A percentile compares a stretch with the other conserved stretches of the same genome.
Conservation (phyloP, 2,113 vertebrate species). For the Coreoperca whiteheadi region DNA sequence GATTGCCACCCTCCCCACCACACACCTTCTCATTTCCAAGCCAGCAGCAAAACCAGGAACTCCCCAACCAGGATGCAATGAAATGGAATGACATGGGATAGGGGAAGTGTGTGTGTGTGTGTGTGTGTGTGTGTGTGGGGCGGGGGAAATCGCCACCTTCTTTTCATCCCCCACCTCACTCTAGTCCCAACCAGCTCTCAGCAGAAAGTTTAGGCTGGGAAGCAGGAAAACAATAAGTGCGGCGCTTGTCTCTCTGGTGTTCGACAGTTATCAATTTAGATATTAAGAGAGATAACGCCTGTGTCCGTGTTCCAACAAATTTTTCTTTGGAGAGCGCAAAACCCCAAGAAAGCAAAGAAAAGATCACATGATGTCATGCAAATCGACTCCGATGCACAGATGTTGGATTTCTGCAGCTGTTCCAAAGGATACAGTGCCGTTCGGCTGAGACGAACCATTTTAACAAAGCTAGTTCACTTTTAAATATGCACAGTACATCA, state of each 20-base stretch:
- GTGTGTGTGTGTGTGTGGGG: not conserved
- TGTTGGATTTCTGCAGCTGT: conserved; percentile 55
- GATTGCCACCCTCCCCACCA: conserved; percentile 14
- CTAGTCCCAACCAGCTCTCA: not conserved
- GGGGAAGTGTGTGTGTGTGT: not conserved
- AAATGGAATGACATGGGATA: conserved; percentile 34
- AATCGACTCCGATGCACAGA: conserved; percentile 17
- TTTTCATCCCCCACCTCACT: conserved; percentile 20
- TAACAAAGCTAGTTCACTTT: not conserved
- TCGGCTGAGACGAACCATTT: not conserved
- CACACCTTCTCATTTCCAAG: conserved; percentile 32
- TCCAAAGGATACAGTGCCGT: conserved; percentile 5
- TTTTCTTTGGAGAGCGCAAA: not conserved
- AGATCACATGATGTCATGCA: conserved; percentile 25
- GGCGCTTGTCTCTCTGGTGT: not conserved
- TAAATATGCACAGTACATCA: not conserved
- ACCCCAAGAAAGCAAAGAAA: conserved; percentile 7
- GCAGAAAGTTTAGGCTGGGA: conserved; percentile 21
- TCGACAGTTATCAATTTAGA: too few relatives aligned
- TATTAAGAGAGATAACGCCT: not conserved
- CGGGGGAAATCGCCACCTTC: conserved; percentile 32
- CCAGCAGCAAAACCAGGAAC: conserved; percentile 37
- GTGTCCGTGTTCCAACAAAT: not conserved
- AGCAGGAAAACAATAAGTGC: not conserved
- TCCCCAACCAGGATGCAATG: conserved; percentile 44